These are phyloP conservation scores for Drosophila siamana DNA, from an alignment of 2,888 invertebrate genomes.

Conservation along the genomic window DNA sequence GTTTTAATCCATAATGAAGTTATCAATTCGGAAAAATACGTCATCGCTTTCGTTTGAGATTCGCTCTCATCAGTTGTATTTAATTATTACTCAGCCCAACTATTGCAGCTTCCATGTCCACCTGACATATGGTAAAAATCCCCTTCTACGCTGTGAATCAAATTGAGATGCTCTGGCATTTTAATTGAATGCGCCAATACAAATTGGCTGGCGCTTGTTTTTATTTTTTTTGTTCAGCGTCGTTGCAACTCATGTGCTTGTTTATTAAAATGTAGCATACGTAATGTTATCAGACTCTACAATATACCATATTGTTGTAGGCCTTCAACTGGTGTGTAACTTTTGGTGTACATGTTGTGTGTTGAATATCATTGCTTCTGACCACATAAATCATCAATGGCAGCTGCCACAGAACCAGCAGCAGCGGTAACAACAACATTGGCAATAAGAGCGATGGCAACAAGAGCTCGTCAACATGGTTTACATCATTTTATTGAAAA, in stretches of 20 bases:
- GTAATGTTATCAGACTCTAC: conserved; percentile 31
- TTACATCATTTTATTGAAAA: conserved; percentile 71
- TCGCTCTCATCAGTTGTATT: background rate
- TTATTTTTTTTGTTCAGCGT: conserved; percentile 15
- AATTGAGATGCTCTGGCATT: conserved; percentile 40
- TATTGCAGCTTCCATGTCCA: background rate
- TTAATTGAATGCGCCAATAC: conserved; percentile 50
- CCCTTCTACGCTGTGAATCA: conserved; percentile 15
- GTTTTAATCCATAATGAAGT: too few species aligned
- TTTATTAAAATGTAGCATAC: conserved; percentile 54
- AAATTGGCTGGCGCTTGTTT: conserved; percentile 34
- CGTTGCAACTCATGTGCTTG: conserved; percentile 11
- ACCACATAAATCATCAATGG: conserved; percentile 68
- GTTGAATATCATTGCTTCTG: conserved; percentile 52
- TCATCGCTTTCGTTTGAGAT: too few species aligned
- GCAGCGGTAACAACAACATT: conserved; percentile 1
- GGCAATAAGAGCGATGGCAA: conserved; percentile 4
- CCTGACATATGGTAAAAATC: background rate
- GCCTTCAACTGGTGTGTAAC: conserved; percentile 3
- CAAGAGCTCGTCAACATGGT: conserved; percentile 56
- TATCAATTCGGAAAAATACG: too few species aligned
- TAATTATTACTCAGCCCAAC: background rate
- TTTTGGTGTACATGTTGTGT: conserved; percentile 46
- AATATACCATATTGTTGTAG: conserved; percentile 39
- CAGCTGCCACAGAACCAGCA: conserved; percentile 43